These are phyloP conservation scores for Rugalucina vietnamica DNA, from an alignment of 2,888 invertebrate genomes.

Conservation along the genomic window DNA sequence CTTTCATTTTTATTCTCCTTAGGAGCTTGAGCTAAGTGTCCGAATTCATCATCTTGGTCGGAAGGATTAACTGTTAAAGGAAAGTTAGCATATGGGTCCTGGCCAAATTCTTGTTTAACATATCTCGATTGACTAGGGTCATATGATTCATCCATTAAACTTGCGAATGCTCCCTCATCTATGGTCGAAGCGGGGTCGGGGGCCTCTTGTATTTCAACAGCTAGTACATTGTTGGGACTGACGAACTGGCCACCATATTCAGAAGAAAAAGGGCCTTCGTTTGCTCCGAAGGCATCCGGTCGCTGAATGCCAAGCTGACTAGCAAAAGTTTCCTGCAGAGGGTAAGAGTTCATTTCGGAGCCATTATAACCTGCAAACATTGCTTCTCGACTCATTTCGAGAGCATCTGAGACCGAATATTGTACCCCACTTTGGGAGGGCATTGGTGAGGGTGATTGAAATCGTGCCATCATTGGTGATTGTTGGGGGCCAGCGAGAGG, in stretches of 20 bases:
- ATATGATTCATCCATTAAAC: slow-evolving; percentile 66
- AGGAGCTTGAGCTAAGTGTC: slow-evolving; percentile 71
- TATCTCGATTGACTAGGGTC: slow-evolving; percentile 24
- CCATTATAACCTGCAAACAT: slow-evolving; percentile 47
- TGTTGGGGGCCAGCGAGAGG: slow-evolving; percentile 22
- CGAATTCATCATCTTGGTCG: slow-evolving; percentile 78
- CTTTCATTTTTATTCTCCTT: slow-evolving; percentile 33
- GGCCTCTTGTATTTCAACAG: slow-evolving; percentile 46
- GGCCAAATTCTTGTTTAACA: slow-evolving; percentile 36
- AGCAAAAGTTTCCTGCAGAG: slow-evolving; percentile 47
- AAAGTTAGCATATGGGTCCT: slow-evolving; percentile 57
- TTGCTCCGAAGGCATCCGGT: slow-evolving; percentile 40
- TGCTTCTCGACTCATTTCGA: slow-evolving; percentile 59
- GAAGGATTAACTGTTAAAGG: slow-evolving; percentile 63
- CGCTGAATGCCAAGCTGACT: slow-evolving; percentile 47
- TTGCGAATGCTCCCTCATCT: slow-evolving; percentile 74
- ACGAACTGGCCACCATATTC: slow-evolving; percentile 60
- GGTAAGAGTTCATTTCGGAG: slow-evolving; percentile 27
- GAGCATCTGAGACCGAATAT: slow-evolving; percentile 59
- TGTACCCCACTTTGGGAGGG: slow-evolving; percentile 40
- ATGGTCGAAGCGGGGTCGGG: slow-evolving; percentile 66
- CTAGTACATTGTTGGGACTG: slow-evolving; percentile 58
- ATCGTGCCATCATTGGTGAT: slow-evolving; percentile 43
- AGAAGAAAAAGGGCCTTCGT: slow-evolving; percentile 40
- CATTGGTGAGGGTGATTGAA: slow-evolving; percentile 36